A percentile compares a stretch with the other conserved stretches of the same genome.
phyloP scores from a whole-genome alignment of 2,888 invertebrate species.

The Tillus elongatus region DNA sequence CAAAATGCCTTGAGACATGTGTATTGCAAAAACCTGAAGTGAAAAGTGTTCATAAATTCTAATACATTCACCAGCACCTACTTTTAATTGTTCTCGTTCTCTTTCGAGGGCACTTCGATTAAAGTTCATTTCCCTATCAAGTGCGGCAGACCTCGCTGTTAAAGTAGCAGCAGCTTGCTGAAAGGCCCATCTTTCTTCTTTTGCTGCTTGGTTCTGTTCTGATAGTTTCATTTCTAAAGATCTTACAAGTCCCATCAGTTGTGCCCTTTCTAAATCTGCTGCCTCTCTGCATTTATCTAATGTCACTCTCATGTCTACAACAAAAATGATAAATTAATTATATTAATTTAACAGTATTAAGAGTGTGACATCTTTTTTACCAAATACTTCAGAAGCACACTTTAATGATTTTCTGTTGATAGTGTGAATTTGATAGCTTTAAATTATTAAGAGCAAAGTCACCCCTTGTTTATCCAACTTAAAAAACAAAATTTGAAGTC shows the following conservation, averaged over 20 bases:
- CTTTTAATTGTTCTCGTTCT: conserved; percentile 53
- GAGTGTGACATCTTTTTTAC: too few species aligned
- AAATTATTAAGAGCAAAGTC: too few species aligned
- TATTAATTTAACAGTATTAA: too few species aligned
- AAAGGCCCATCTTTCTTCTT: conserved; percentile 41
- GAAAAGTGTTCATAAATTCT: not conserved
- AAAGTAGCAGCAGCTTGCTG: conserved; percentile 54
- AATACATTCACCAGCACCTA: conserved; percentile 28
- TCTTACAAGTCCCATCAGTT: conserved; percentile 46
- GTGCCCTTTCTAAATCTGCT: conserved; percentile 48
- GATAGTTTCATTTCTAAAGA: conserved; percentile 50
- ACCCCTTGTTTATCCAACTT: too few species aligned
- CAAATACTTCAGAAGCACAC: too few species aligned
- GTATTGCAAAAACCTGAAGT: too few species aligned
- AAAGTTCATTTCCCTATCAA: conserved; percentile 52
- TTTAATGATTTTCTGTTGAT: too few species aligned
- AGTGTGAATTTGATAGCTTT: too few species aligned
- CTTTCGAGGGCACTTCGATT: conserved; percentile 48
- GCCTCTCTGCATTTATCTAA: conserved; percentile 48
- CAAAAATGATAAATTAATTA: too few species aligned
- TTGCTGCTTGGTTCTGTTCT: conserved; percentile 47
- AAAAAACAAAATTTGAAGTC: too few species aligned
- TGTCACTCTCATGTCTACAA: conserved; percentile 43
- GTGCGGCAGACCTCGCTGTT: conserved; percentile 52
- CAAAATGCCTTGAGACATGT: too few species aligned